Conservation (phyloP, 1,140 invertebrate species). For the Scaptodrosophila lebanonensis region DNA sequence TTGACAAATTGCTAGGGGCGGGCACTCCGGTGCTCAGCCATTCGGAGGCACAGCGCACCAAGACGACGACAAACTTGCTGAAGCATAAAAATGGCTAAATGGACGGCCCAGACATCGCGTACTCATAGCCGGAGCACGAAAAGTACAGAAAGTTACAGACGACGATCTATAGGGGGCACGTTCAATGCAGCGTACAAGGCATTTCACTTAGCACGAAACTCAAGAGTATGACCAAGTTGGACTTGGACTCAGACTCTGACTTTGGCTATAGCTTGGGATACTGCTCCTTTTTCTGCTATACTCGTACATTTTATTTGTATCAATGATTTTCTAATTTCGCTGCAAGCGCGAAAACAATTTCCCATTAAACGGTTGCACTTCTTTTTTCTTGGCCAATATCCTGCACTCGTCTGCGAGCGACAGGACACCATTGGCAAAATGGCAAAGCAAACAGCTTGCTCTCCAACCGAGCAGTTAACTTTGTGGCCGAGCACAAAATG, state of each 20-base stretch:
- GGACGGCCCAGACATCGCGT: constrained; percentile 28
- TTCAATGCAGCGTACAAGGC: constrained; percentile 36
- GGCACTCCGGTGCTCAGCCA: neutral
- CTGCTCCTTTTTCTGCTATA: constrained; percentile 18
- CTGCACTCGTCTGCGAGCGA: constrained; percentile 31
- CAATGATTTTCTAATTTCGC: constrained; percentile 70
- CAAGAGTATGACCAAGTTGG: too few species aligned
- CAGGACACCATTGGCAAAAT: too few species aligned
- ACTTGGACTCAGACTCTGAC: too few species aligned
- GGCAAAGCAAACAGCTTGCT: too few species aligned
- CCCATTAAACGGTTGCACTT: constrained; percentile 25
- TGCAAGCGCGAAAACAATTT: constrained; percentile 50
- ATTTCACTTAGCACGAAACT: constrained; percentile 66
- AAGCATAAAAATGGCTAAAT: constrained; percentile 41
- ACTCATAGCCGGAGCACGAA: too few species aligned
- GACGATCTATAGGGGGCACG: too few species aligned
- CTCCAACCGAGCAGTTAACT: constrained; percentile 46
- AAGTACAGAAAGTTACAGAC: too few species aligned
- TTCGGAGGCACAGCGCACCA: constrained; percentile 15
- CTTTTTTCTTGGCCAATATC: constrained; percentile 14
- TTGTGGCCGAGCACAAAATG: constrained; percentile 23
- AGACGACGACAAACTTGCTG: constrained; percentile 21
- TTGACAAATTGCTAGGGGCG: constrained; percentile 49
- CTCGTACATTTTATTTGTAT: constrained; percentile 68
- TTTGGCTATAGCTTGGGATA: constrained; percentile 26